Evolutionary conservation across 2,113 vertebrate species (phyloP).

Genomic region (Polypterus bichir): DNA sequence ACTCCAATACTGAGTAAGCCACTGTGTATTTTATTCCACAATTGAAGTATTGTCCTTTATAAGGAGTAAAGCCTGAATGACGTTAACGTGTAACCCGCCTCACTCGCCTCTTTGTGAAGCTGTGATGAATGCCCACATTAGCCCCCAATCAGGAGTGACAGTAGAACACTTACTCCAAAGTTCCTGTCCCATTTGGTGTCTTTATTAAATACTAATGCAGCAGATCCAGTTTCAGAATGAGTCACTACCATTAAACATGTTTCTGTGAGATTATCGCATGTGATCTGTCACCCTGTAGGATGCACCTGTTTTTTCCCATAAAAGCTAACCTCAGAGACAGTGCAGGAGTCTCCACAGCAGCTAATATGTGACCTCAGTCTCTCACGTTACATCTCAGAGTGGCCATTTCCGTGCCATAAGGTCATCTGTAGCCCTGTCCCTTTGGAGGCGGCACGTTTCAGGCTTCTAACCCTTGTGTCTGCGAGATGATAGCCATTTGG

Average conservation of each 20-base stretch:
- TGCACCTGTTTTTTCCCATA: slow-evolving; percentile 29
- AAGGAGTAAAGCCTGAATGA: no score
- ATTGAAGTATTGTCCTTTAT: no score
- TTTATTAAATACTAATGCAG: not conserved
- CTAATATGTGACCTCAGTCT: slow-evolving; percentile 44
- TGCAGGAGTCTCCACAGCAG: slow-evolving; percentile 43
- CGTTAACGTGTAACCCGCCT: no score
- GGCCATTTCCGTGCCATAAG: slow-evolving; percentile 58
- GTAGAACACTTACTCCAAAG: not conserved
- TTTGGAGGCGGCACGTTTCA: slow-evolving; percentile 42
- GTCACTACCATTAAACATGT: slow-evolving; percentile 33
- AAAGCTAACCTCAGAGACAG: slow-evolving; percentile 41
- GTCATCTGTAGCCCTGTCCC: slow-evolving; percentile 45
- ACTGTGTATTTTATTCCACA: no score
- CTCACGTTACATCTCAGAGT: slow-evolving; percentile 54
- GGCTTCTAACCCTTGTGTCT: slow-evolving; percentile 50
- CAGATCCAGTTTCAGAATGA: slow-evolving; percentile 33
- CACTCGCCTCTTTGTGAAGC: no score
- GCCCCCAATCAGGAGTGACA: not conserved
- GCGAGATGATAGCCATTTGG: slow-evolving; percentile 57
- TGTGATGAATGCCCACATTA: no score
- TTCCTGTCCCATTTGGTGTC: not conserved
- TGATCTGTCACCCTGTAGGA: slow-evolving; percentile 28
- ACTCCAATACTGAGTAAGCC: no score
- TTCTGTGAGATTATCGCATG: slow-evolving; percentile 36